Evolutionary conservation across 2,888 invertebrate species (phyloP), one percentile per base, ranked within the genome.

Genomic region (Antheraea yamamai): DNA sequence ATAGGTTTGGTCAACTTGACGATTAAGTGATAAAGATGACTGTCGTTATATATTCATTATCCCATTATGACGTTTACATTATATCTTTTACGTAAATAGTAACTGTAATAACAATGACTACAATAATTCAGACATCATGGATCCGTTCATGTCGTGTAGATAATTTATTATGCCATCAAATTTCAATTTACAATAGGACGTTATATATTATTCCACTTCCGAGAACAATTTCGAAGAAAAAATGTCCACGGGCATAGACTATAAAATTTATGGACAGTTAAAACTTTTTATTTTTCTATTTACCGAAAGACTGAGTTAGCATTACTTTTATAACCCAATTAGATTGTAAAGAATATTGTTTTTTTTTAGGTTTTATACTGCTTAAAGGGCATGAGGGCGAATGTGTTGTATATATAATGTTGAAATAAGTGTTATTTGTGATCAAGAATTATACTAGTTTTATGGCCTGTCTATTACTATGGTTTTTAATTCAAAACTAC

Each of bases 241-340:
- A 72, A 58, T 72, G 74, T 75, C 72, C 70, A 74, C 73, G 68
- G 72, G 58, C 23, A 47, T 71, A 35, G 72, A 16, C 39, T 58
- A 47, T 72, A 64, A 61, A 72, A 72, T 75, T 72, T 72, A 76
- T 74, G 73, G 58, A 72, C 74, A 74, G 72, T 74, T 64, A 74
- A 30, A 72, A 66, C 10, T 73, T 79, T 47, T 72, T 35, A 73
- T 74, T 75, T 72, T 73, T 18, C 16, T 76, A 72, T 74, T 75
- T 77, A 58, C 75, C 73, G 66, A 70, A 68, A 30, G 47, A 73
- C 39, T 58, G 68, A 58, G 73, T 61, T 55, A 26, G 68, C 68
- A 74, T 70, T 66, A 58, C 23, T 75, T 75, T 75, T 61, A 73
- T 10, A 20, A 35, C 64, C 26, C 74, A 47, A 61, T 72, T 73